Percentiles rank a stretch among this genome's conserved stretches.
phyloP scores from a whole-genome alignment of 2,797 vertebrate genomes.

The Falco novaeseelandiae region DNA sequence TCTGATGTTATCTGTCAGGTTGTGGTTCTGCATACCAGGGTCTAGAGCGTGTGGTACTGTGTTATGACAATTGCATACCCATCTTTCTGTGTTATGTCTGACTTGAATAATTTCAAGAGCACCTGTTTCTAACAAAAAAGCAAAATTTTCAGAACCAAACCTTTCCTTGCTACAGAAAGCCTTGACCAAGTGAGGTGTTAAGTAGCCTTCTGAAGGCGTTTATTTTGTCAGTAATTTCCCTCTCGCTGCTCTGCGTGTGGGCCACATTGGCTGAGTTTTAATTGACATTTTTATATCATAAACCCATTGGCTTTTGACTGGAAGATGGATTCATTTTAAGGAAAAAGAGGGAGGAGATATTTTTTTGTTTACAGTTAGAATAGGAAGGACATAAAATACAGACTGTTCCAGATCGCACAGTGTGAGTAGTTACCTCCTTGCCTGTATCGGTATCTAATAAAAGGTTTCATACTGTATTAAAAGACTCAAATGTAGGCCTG shows the following conservation, averaged over 20 bases:
- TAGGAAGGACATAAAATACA: background rate
- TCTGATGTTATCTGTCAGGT: background rate
- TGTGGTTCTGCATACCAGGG: background rate
- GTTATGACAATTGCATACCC: background rate
- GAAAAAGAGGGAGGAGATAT: background rate
- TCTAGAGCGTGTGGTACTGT: accelerated
- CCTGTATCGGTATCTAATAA: background rate
- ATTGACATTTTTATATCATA: background rate
- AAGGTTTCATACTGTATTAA: background rate
- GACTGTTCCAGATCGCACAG: background rate
- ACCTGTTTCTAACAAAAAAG: background rate
- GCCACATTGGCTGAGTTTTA: background rate
- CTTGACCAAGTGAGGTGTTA: background rate
- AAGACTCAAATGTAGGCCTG: background rate
- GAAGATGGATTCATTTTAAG: background rate
- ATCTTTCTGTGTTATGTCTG: background rate
- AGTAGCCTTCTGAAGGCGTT: background rate
- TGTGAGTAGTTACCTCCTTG: background rate
- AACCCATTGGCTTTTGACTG: background rate
- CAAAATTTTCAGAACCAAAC: background rate
- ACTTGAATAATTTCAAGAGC: background rate
- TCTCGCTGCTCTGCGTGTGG: background rate
- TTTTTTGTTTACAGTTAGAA: background rate
- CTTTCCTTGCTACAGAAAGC: background rate
- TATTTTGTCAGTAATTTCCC: background rate